Percentiles rank a stretch among this genome's conserved stretches.
Evolutionary conservation across 2,113 vertebrate genomes (phyloP).

Genomic region (Hylia prasina): DNA sequence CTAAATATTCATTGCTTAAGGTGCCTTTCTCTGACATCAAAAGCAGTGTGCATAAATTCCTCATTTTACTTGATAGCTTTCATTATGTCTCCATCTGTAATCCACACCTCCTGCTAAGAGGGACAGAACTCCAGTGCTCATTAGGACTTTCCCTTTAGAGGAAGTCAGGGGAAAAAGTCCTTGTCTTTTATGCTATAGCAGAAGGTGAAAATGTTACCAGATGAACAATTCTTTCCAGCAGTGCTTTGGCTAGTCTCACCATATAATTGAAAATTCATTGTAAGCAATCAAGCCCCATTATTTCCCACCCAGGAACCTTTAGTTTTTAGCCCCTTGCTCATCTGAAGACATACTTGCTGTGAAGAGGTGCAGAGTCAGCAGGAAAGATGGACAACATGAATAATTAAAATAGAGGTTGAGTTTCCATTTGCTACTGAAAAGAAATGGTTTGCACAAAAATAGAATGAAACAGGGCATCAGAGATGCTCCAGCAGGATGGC

Average conservation of each 20-base stretch:
- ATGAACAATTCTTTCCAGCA: slow-evolving; percentile 4
- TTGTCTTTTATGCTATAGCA: not conserved
- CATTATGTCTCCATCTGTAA: not conserved
- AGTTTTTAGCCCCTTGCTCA: not conserved
- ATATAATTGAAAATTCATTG: not conserved
- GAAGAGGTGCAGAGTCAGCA: not conserved
- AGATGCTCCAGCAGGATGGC: not conserved
- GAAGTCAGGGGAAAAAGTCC: not conserved
- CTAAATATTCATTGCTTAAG: not conserved
- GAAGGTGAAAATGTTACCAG: slow-evolving; percentile 6
- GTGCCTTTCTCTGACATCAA: not conserved
- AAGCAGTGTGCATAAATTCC: not conserved
- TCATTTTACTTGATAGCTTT: not conserved
- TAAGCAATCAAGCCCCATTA: not conserved
- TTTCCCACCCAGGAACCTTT: not conserved
- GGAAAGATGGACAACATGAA: not conserved
- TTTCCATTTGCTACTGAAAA: not conserved
- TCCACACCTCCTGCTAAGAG: not conserved
- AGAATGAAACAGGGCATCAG: not conserved
- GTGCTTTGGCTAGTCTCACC: not conserved
- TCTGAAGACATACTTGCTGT: not conserved
- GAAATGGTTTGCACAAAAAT: not conserved
- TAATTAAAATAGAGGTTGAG: slow-evolving; percentile 3
- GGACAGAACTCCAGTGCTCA: not conserved
- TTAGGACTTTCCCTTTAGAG: not conserved